Evolutionary conservation across 1,140 invertebrate genomes (phyloP).

Genomic region (Acyrthosiphon pisum): DNA sequence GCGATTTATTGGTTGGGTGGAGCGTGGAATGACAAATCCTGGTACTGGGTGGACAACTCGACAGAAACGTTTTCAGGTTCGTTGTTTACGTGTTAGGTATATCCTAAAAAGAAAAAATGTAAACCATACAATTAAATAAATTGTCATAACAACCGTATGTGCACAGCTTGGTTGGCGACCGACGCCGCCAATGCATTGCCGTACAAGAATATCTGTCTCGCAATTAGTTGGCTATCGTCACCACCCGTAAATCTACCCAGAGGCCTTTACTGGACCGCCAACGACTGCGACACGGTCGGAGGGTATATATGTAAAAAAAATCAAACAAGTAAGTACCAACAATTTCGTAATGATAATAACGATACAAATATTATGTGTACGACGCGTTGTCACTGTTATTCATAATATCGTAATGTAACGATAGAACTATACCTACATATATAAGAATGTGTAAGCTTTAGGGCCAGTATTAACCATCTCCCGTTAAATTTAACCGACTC

Average conservation of each 20-base stretch:
- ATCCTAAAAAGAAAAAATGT: background rate
- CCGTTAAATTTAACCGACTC: no score
- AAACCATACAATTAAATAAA: background rate
- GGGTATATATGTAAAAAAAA: slow-evolving; percentile 71
- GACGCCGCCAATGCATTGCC: background rate
- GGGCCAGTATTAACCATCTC: no score
- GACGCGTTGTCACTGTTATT: background rate
- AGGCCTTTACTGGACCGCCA: slow-evolving; percentile 71
- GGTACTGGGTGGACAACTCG: slow-evolving; percentile 71
- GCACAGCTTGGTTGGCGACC: slow-evolving; percentile 65
- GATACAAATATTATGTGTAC: background rate
- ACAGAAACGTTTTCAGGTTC: slow-evolving; percentile 67
- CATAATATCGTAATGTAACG: background rate
- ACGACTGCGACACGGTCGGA: slow-evolving; percentile 68
- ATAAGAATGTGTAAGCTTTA: background rate
- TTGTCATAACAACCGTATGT: background rate
- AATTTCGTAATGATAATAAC: background rate
- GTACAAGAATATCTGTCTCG: slow-evolving; percentile 64
- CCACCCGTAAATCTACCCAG: slow-evolving; percentile 68
- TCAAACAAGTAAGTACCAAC: slow-evolving; percentile 62
- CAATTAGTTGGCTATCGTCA: slow-evolving; percentile 70
- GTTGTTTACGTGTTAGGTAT: background rate
- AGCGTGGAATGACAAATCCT: slow-evolving; percentile 63
- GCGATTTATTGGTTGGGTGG: slow-evolving; percentile 74
- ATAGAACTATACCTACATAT: background rate